phyloP scores from a whole-genome alignment of 2,888 invertebrate species.

The Cephonodes hylas region DNA sequence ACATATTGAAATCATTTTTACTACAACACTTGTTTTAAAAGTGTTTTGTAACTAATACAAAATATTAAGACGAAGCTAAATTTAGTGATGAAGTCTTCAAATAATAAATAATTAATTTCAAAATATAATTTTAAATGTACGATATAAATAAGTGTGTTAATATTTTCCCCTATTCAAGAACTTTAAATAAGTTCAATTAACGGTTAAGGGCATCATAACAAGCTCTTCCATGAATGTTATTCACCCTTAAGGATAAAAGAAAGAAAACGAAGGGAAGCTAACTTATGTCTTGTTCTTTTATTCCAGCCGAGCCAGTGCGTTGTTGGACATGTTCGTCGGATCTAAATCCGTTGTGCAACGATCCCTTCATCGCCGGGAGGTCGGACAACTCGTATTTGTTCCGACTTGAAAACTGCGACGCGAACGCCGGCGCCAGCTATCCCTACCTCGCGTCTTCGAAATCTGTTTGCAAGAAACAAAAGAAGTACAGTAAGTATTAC shows the following conservation, averaged over 20 bases:
- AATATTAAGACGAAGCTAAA: too few relatives aligned
- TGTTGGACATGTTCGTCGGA: constrained; percentile 91
- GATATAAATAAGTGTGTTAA: too few relatives aligned
- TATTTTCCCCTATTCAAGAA: too few relatives aligned
- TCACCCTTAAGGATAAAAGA: too few relatives aligned
- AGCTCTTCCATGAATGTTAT: too few relatives aligned
- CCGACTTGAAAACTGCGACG: constrained; percentile 74
- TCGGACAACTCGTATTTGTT: constrained; percentile 70
- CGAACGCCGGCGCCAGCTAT: constrained; percentile 69
- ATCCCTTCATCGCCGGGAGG: constrained; percentile 85
- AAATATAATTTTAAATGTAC: neutral
- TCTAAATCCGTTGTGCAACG: constrained; percentile 85
- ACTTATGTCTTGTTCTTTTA: neutral
- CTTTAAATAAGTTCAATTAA: too few relatives aligned
- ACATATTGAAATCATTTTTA: too few relatives aligned
- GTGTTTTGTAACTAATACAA: too few relatives aligned
- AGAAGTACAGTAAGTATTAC: constrained; percentile 84
- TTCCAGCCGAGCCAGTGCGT: constrained; percentile 83
- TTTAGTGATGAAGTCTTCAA: neutral
- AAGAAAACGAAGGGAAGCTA: neutral
- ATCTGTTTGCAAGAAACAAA: constrained; percentile 88
- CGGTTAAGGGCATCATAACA: too few relatives aligned
- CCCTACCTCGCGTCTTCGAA: constrained; percentile 74
- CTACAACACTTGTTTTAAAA: too few relatives aligned
- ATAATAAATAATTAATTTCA: neutral